A percentile compares a stretch with the other conserved stretches of the same genome.
Conservation (phyloP, 2,797 vertebrate genomes). For the Platalea minor region DNA sequence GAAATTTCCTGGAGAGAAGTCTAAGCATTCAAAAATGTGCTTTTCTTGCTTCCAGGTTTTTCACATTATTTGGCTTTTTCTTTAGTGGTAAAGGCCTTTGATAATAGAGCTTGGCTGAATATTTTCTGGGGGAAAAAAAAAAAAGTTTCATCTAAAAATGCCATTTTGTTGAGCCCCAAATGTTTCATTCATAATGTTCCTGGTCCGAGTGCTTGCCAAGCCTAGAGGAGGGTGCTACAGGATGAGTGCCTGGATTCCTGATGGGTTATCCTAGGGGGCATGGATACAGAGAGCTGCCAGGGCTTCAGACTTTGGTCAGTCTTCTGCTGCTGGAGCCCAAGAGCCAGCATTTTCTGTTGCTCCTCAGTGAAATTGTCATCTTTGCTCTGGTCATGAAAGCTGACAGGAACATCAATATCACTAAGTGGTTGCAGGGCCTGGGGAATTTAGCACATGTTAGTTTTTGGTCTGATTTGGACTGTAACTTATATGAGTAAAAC, state of each 20-base stretch:
- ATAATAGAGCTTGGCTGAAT: not conserved
- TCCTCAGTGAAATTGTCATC: conserved; percentile 30
- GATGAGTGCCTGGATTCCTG: not conserved
- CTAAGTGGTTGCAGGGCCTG: conserved; percentile 40
- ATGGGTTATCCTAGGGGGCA: not conserved
- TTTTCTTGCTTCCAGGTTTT: not conserved
- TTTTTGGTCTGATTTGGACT: conserved; percentile 40
- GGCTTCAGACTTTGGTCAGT: not conserved
- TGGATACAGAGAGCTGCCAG: not conserved
- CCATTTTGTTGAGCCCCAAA: not conserved
- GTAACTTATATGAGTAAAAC: conserved; percentile 38
- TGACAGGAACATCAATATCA: conserved; percentile 62
- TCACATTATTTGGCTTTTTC: not conserved
- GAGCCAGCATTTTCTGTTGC: not conserved
- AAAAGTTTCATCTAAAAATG: not conserved
- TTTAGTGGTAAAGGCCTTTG: not conserved
- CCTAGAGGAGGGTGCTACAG: not conserved
- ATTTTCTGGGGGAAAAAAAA: not conserved
- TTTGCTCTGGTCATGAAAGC: conserved; percentile 26
- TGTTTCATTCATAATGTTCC: not conserved
- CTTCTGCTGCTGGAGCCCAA: not conserved
- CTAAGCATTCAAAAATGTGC: not conserved
- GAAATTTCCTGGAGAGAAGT: not conserved
- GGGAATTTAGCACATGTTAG: conserved; percentile 50
- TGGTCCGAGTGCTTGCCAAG: not conserved